A percentile compares a stretch with the other conserved stretches of the same genome.
Evolutionary conservation across 2,888 invertebrate genomes (phyloP).

Genomic region (Nomada fabriciana): DNA sequence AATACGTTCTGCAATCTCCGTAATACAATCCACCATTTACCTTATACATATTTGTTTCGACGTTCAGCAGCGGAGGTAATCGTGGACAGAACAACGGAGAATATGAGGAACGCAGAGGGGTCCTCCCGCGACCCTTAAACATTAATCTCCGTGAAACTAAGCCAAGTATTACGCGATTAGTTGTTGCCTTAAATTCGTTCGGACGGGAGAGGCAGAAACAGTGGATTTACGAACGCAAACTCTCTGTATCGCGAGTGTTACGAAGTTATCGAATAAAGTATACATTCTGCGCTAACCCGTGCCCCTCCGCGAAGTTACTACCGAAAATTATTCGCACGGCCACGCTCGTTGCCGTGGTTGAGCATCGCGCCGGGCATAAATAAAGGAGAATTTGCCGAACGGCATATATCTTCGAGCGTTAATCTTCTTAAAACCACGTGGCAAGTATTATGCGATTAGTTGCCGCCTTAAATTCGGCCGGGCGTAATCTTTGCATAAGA

Average conservation of each 20-base stretch:
- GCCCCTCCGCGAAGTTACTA: conserved; percentile 22
- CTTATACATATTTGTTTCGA: no score
- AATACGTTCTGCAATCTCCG: no score
- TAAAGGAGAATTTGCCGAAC: conserved; percentile 55
- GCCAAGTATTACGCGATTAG: conserved; percentile 63
- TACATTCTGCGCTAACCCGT: conserved; percentile 14
- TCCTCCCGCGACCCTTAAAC: conserved; percentile 9
- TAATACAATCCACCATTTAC: no score
- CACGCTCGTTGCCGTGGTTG: conserved; percentile 14
- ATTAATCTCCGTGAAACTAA: conserved; percentile 64
- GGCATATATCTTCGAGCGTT: conserved; percentile 45
- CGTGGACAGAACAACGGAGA: not conserved
- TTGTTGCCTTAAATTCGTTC: conserved; percentile 55
- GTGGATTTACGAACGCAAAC: conserved; percentile 50
- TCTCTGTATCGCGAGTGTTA: conserved; percentile 43
- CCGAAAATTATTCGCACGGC: conserved; percentile 44
- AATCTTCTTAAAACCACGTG: conserved; percentile 65
- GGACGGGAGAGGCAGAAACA: conserved; percentile 31
- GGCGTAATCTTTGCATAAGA: conserved; percentile 57
- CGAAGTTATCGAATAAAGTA: conserved; percentile 62
- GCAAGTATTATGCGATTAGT: conserved; percentile 63
- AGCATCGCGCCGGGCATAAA: conserved; percentile 41
- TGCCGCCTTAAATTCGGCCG: conserved; percentile 55
- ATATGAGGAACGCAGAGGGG: not conserved
- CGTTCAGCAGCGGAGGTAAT: not conserved